Evolutionary conservation across 2,797 vertebrate species (phyloP), one percentile per base, ranked within the genome.

Genomic region (Danio aesculapii): DNA sequence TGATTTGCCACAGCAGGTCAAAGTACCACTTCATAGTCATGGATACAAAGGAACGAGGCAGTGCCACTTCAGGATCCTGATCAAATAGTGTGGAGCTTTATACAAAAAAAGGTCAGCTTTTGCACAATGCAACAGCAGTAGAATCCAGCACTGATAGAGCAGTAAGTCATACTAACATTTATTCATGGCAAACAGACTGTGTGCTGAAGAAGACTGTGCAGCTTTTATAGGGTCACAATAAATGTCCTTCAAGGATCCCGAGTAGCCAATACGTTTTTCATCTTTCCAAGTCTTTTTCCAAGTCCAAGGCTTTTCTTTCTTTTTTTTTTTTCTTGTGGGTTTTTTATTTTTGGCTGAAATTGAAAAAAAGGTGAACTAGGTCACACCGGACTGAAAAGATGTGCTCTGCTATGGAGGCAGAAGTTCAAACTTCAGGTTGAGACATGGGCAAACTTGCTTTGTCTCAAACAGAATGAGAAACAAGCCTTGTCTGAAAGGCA

Each of bases 341-440:
- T 30, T 57, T 66, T 72, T 71, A 44, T 71, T 79, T 79, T 68
- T 61, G 21, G 62, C 39, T 79, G 46, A 74, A 74, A 78, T 50
- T 83, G 70, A 75, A 74, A 71, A 63, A 71, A 49, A 57, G 77
- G 71, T 77, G 64, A 68, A 83, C 70, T 50, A 71, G 78, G 80
- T 78, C 58, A 85, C 63, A 81, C 8, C 64, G 39, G 50, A 49
- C 58, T 81, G 73, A 74, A 76, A 83, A 61, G 17, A 69, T 77
- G 55, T 77, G 55, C 62, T 50, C 44, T 69, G 44, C 52, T 77
- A 68, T 47, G 47, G 63, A 66, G 74, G 52, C 21, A 83, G 62
- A 72, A 77, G 68, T 77, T 68, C 50, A 79, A 79, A 81, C 72
- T 49, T 13, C 62, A 81, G 73, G 77, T 66, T 68, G 46, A 69